Evolutionary conservation across 2,888 invertebrate genomes (phyloP).

Genomic region (Pollenia labialis): DNA sequence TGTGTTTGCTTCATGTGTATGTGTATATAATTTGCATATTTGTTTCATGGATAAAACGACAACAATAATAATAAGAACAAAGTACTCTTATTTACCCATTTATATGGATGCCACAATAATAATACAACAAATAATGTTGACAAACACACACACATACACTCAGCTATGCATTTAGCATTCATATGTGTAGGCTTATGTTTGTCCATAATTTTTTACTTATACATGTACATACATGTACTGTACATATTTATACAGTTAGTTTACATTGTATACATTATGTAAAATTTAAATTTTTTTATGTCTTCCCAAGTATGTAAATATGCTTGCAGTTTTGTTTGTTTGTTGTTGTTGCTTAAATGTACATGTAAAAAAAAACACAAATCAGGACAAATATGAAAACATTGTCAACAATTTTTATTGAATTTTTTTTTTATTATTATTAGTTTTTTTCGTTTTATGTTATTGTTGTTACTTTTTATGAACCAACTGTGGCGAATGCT

Average conservation of each 20-base stretch:
- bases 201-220: constrained; percentile 7
- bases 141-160: not conserved
- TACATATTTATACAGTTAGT: constrained; percentile 6
- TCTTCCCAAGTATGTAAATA: constrained; percentile 1
- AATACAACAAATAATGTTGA: constrained; percentile 54
- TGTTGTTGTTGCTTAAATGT: not conserved
- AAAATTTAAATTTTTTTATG: constrained; percentile 30
- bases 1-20: not conserved
- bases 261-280: constrained; percentile 42
- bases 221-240: not conserved
- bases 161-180: too few species aligned
- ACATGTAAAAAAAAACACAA: constrained; percentile 4
- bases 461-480: constrained; percentile 8
- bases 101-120: constrained; percentile 52
- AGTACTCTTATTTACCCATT: constrained; percentile 54
- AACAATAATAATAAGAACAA: constrained; percentile 41
- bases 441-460: not conserved
- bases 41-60: constrained; percentile 57
- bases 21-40: constrained; percentile 49
- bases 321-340: constrained; percentile 17
- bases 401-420: constrained; percentile 58
- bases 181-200: not conserved
- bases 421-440: constrained; percentile 31
- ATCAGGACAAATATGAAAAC: constrained; percentile 61
- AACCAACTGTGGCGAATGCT: constrained; percentile 35